Evolutionary conservation across 2,888 invertebrate genomes (phyloP), one percentile per base, ranked within the genome.

Genomic region (Hesperia comma): DNA sequence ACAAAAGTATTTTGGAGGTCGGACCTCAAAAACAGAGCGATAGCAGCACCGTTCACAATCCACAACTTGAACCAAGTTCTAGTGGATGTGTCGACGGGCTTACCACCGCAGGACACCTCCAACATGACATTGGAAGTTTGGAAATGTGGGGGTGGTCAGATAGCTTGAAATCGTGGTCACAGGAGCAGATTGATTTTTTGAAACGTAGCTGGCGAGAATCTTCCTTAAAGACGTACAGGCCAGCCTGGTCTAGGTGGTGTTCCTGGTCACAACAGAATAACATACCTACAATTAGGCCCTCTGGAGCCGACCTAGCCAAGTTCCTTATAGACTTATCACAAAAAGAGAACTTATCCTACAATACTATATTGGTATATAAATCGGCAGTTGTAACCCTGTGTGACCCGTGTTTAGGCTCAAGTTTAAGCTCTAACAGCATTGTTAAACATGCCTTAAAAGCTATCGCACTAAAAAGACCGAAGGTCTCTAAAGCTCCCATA

Each of bases 1-100:
- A 6, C 15, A 17, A 46, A 46, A 17, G 46, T 7, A 6, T 75
- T 72, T 26, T 74, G 75, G 70, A 72, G 71, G 17, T 8, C 43
- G 14, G 70, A 71, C n/a, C 68, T 75, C 4, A 74, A 70, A 19
- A 26, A 14, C 21, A 64, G 72, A 19, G 67, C 70, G 2, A 0
- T 71, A 7, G 69, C 21, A 2, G 57, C 71, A 0, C 73, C 74
- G 0, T 67, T 70, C 17, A 68, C 21, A 17, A 70, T 74, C 10
- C 12, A 6, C 40, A 61, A 73, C 26, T 41, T 70, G 17, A 10
- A 68, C 6, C 12, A 21, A 14, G 46, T 33, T 4, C 63, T 67
- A 21, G 19, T 68, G 12, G 69, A 69, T 49, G 41, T 19, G 7
- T 17, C 46, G 7, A 17, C 17, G 15, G 17, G 46, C 17, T 6